Base-by-base conservation (phyloP, 2,113 vertebrate genomes). In the Nerophis lumbriciformis region DNA sequence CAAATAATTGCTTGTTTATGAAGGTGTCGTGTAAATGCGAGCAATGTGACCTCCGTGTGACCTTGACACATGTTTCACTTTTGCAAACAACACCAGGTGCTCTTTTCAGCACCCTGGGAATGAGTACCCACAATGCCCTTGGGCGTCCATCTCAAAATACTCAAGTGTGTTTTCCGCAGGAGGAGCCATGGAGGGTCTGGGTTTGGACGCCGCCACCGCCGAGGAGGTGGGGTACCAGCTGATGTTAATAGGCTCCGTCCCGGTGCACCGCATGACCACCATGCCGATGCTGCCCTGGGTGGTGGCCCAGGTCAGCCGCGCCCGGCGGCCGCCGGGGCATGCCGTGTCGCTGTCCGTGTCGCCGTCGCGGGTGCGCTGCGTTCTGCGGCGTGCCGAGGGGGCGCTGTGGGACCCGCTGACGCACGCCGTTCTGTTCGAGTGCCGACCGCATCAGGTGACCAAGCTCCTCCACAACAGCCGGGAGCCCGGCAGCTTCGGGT, bases 261-360 rank as follows among this genome's bases (percentile, higher is more conserved):
- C 89, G 0, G 94, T 98, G 48, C 93, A 97, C 57, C 77, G 88
- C 1, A 88, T 95, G 48, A 98, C 94, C 74, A 96, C 94, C 57
- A 95, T 93, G 94, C 79, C 95, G 54, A 94, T 98, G 93, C 89
- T 99, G 59, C 95, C 97, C 0, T 98, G 97, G 97, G 90, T 98
- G 50, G 93, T 98, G 83, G 93, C 95, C 0, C 94, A 98, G 85
- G 93, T 97, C 58, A 88, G 89, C 36, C 86, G 72, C 50, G 83
- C 86, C 28, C 50, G 36, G 55, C 44, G 53, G 1, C 5, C 58
- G 47, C 50, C 78, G 75, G 75, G 69, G 54, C 71, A 85, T 44
- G 39, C 74, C 19, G 87, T 98, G 58, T 80, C 87, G 35, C 89
- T 99, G 1, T 83, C 81, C 21, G 84, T 96, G 59, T 94, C 93